Evolutionary conservation across 2,113 vertebrate genomes (phyloP), one percentile per base, ranked within the genome.

Genomic region (Cheilinus undulatus): DNA sequence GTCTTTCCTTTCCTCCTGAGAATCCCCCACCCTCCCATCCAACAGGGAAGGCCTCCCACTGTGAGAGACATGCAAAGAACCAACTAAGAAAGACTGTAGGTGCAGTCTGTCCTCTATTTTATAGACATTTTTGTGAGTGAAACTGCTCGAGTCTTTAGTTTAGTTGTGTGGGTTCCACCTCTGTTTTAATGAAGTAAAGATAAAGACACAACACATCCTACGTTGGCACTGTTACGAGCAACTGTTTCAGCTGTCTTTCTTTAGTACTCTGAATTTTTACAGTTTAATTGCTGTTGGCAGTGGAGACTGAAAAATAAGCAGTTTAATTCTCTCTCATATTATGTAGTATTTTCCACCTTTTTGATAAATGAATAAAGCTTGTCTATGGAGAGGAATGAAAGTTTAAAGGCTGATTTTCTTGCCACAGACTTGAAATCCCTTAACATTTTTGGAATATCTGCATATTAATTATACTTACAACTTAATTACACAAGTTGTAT

Each of bases 251-350:
- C 51, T 54, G 43, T 46, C 22, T 69, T 66, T 40, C 15, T 56
- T 26, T n/a, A 26, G 12, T 26, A 14, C 40, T 61, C n/a, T 26
- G 14, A 56, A 42, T 27, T 7, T 40, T 60, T 43, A 80, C 34
- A 26, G 26, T 7, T 38, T 4, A 40, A 17, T 76, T 52, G 54
- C n/a, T 43, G 38, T 5, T 27, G 14, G 69, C 62, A 54, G 30
- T 56, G 53, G 38, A 3, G 27, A 40, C 24, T 42, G 50, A 5
- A 20, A 50, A 58, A 84, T 42, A n/a, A 65, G 34, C 54, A 45
- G 20, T 51, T 52, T 57, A 61, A 38, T 38, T 45, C 6, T 17
- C 58, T 19, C n/a, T 20, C 46, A 38, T 40, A 3, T 3, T 40
- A 45, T 58, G 19, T 56, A n/a, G n/a, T n/a, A n/a, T n/a, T n/a